Conservation (phyloP, 2,797 vertebrate genomes). For the Oreortyx pictus region DNA sequence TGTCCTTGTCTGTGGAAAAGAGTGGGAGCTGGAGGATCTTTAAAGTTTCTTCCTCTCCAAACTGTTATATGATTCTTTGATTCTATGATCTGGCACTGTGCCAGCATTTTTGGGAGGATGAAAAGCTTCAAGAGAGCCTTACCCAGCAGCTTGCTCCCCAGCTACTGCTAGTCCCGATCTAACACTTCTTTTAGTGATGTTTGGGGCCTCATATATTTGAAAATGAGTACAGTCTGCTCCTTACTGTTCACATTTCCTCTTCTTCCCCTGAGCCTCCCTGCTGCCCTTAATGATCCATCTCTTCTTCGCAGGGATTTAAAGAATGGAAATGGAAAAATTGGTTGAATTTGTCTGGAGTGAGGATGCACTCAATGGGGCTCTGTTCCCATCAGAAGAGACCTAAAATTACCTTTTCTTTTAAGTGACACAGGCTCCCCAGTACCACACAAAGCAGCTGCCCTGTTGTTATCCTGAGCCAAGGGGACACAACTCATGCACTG, state of each 20-base stretch:
- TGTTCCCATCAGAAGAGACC: neutral
- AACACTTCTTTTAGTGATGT: slow-evolving; percentile 39
- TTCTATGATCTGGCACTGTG: neutral
- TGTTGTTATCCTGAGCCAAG: neutral
- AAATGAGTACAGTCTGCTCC: neutral
- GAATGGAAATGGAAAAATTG: neutral
- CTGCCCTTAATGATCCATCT: slow-evolving; percentile 26
- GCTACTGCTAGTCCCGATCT: neutral
- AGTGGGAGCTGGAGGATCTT: neutral
- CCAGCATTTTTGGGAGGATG: fast-evolving
- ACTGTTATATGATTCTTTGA: neutral
- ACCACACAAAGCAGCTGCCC: neutral
- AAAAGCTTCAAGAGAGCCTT: neutral
- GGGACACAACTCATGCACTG: neutral
- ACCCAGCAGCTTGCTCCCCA: neutral
- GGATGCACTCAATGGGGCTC: neutral
- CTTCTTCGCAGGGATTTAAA: neutral
- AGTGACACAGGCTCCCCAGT: neutral
- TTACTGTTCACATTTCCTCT: neutral
- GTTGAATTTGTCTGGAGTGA: neutral
- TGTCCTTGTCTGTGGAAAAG: neutral
- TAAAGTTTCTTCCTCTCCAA: neutral
- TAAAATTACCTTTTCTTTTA: neutral
- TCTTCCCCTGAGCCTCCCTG: neutral
- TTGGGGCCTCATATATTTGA: neutral